Conservation (phyloP, 1,140 invertebrate genomes). For the Carposina sasakii region DNA sequence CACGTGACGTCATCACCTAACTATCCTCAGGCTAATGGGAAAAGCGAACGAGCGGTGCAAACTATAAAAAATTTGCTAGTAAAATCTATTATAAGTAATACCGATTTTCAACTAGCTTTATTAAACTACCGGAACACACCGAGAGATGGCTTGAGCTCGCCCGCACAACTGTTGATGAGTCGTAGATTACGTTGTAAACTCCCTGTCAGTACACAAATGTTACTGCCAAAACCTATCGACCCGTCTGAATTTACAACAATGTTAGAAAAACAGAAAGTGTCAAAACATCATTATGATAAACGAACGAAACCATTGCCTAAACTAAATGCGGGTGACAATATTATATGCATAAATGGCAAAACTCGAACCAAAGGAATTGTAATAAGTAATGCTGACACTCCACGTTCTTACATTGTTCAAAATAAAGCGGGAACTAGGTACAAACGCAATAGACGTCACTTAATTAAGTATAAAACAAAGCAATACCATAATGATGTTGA, state of each 20-base stretch:
- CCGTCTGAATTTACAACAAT: background rate
- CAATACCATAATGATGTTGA: too few species aligned
- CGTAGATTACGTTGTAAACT: constrained; percentile 4
- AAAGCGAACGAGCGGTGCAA: constrained; percentile 38
- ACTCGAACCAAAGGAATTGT: background rate
- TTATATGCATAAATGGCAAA: constrained; percentile 7
- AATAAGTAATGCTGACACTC: background rate
- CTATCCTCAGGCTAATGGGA: constrained; percentile 46
- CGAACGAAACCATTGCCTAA: background rate
- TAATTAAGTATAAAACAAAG: constrained; percentile 2
- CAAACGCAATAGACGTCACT: background rate
- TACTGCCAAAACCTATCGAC: background rate
- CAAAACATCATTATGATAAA: constrained; percentile 3
- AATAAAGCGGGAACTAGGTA: constrained; percentile 1
- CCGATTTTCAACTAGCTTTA: constrained; percentile 4
- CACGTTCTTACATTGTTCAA: constrained; percentile 4
- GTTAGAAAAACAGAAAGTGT: background rate
- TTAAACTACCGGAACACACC: constrained; percentile 7
- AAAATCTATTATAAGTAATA: constrained; percentile 16
- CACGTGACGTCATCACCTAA: constrained; percentile 46
- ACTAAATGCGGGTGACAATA: constrained; percentile 2
- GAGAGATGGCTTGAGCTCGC: constrained; percentile 5
- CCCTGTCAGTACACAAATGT: background rate
- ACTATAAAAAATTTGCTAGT: constrained; percentile 38
- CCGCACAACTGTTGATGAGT: constrained; percentile 11